A percentile compares a stretch with the other conserved stretches of the same genome.
Evolutionary conservation across 2,113 vertebrate species (phyloP).

Genomic region (Gymnobelideus leadbeateri): DNA sequence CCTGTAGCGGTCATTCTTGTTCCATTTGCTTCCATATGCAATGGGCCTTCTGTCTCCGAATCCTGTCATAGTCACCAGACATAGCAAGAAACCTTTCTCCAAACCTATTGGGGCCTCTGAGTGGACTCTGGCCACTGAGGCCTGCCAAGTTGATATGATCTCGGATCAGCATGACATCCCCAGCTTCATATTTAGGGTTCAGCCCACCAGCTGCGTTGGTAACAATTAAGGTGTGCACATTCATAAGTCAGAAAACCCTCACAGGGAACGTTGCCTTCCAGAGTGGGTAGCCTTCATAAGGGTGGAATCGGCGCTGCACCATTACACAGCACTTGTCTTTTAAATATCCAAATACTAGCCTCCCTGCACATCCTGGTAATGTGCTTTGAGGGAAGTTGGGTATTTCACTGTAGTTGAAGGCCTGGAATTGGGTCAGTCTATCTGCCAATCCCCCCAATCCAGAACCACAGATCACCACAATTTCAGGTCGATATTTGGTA

Average conservation of each 20-base stretch:
- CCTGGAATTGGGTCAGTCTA: conserved; percentile 86
- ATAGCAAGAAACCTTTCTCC: conserved; percentile 94
- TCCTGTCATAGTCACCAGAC: conserved; percentile 93
- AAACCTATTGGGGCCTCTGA: conserved; percentile 91
- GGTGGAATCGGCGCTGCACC: no score
- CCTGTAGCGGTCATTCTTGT: conserved; percentile 85
- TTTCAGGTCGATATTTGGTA: conserved; percentile 84
- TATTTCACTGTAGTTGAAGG: conserved; percentile 90
- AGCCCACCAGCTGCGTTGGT: no score
- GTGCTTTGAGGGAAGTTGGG: conserved; percentile 93
- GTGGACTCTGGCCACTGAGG: no score
- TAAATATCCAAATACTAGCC: no score
- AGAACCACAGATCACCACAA: conserved; percentile 94
- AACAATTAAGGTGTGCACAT: no score
- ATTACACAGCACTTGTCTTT: no score
- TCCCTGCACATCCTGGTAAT: no score
- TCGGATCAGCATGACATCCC: conserved; percentile 95
- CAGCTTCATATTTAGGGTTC: no score
- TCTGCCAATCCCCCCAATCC: conserved; percentile 90
- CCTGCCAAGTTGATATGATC: conserved; percentile 94
- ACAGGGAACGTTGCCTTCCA: no score
- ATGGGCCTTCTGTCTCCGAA: conserved; percentile 86
- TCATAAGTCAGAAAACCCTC: no score
- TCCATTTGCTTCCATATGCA: conserved; percentile 88
- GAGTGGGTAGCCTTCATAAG: no score